Conservation (phyloP, 2,797 vertebrate species). For the Amniataba percoides region DNA sequence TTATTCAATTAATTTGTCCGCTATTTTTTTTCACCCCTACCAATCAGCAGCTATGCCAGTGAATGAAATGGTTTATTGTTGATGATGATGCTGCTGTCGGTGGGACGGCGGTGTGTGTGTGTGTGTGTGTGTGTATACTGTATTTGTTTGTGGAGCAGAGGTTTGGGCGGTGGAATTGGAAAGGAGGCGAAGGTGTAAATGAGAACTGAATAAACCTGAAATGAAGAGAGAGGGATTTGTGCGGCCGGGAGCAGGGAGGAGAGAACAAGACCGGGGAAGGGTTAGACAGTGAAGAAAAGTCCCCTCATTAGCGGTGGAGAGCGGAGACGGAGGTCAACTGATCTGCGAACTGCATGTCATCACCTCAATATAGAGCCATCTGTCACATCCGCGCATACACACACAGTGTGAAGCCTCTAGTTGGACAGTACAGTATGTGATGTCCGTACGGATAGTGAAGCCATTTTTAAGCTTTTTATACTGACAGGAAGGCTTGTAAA, state of each 20-base stretch:
- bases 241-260: slow-evolving; percentile 1
- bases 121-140: slow-evolving; percentile 1
- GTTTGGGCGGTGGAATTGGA: slow-evolving; percentile 7
- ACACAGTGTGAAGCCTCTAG: neutral
- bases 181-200: slow-evolving; percentile 35
- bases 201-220: slow-evolving; percentile 8
- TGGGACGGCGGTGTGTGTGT: neutral
- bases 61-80: slow-evolving; percentile 22
- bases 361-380: slow-evolving; percentile 64
- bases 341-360: slow-evolving; percentile 69
- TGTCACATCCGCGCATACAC: slow-evolving; percentile 41
- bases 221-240: neutral
- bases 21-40: slow-evolving; percentile 43
- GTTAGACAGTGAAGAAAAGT: slow-evolving; percentile 9
- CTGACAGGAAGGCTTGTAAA: neutral
- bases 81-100: slow-evolving; percentile 1
- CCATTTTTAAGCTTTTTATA: neutral
- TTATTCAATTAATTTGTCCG: slow-evolving; percentile 78
- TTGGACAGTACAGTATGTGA: neutral
- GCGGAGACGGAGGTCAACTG: slow-evolving; percentile 64
- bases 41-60: slow-evolving; percentile 51
- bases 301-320: slow-evolving; percentile 63
- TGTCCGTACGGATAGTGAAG: neutral
- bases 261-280: slow-evolving; percentile 3
- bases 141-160: no score